Conservation (phyloP, 2,113 vertebrate species). For the Pelvicachromis taeniatus region DNA sequence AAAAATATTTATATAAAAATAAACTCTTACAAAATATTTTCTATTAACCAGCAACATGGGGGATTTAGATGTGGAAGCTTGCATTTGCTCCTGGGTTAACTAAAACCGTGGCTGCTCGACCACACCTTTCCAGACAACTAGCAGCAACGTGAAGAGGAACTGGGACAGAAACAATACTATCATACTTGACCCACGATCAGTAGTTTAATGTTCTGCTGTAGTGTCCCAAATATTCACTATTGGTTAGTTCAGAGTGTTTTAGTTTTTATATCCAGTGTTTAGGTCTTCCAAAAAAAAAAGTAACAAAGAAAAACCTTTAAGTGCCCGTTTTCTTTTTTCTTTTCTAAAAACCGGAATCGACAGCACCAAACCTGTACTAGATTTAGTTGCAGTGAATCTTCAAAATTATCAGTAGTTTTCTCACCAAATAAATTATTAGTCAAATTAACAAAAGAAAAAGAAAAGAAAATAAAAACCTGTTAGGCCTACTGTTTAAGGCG, state of each 20-base stretch:
- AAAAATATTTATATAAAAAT: constrained; percentile 98
- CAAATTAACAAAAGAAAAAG: constrained; percentile 71
- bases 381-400: constrained; percentile 75
- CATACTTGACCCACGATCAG: constrained; percentile 64
- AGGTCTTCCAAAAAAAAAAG: not conserved
- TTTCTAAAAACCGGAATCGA: constrained; percentile 30
- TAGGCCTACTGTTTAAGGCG: constrained; percentile 38
- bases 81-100: constrained; percentile 46
- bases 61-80: constrained; percentile 70
- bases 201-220: constrained; percentile 40
- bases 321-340: constrained; percentile 3
- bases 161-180: constrained; percentile 61
- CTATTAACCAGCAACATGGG: constrained; percentile 80
- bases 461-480: not conserved
- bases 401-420: constrained; percentile 76
- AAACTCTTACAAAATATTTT: constrained; percentile 97
- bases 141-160: constrained; percentile 79
- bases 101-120: constrained; percentile 42
- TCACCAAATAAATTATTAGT: constrained; percentile 97
- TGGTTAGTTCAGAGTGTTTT: not conserved
- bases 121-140: constrained; percentile 81
- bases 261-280: constrained; percentile 75
- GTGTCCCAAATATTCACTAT: not conserved
- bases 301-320: not conserved
- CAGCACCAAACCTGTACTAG: constrained; percentile 49